A percentile compares a stretch with the other conserved stretches of the same genome.
Evolutionary conservation across 2,113 vertebrate genomes (phyloP).

Genomic region (Puffinus mauretanicus): DNA sequence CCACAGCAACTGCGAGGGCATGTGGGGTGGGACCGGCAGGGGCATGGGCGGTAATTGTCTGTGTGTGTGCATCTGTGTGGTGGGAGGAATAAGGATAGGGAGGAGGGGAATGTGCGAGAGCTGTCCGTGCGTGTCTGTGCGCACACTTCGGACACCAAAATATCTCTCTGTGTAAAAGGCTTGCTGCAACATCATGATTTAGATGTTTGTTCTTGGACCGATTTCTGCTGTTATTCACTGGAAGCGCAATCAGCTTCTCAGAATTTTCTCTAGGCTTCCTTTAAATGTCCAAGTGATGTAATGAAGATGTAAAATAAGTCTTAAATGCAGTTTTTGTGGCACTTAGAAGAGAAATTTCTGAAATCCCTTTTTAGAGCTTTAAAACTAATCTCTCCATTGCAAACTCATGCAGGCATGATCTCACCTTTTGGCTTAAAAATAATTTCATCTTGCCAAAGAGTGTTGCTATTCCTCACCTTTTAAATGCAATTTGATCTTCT

Average conservation of each 20-base stretch:
- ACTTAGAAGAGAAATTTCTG: not conserved
- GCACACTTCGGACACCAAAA: not conserved
- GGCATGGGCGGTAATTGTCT: not conserved
- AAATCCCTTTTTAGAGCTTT: not conserved
- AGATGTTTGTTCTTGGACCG: constrained; percentile 17
- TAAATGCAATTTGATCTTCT: constrained; percentile 32
- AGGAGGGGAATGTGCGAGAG: not conserved
- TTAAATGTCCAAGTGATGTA: not conserved
- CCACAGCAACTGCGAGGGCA: not conserved
- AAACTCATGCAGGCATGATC: constrained; percentile 2
- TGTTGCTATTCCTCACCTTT: constrained; percentile 35
- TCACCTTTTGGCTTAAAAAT: constrained; percentile 57
- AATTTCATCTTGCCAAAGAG: constrained; percentile 4
- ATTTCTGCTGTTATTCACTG: not conserved
- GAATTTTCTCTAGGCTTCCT: not conserved
- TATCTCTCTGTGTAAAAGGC: not conserved
- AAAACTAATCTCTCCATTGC: not conserved
- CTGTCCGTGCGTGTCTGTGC: not conserved
- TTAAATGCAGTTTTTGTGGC: not conserved
- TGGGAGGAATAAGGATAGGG: not conserved
- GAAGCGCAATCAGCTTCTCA: not conserved
- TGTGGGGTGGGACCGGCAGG: rapidly evolving
- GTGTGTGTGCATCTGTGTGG: not conserved
- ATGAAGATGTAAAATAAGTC: constrained; percentile 16
- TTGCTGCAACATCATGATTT: not conserved